phyloP scores from a whole-genome alignment of 2,888 invertebrate genomes.

The Torymus auratus region DNA sequence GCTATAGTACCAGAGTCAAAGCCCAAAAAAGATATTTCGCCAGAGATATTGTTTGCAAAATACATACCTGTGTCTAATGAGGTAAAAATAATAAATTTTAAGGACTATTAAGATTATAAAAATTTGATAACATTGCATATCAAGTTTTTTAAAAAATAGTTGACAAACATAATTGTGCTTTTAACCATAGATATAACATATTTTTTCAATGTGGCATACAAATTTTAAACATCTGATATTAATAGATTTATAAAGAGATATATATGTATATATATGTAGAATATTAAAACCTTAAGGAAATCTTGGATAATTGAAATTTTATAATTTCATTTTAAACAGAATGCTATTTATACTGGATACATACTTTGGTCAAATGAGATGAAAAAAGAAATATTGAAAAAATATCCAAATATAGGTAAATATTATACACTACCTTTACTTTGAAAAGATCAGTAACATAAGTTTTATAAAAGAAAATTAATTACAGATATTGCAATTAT shows the following conservation, averaged over 20 bases:
- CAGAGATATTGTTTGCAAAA: constrained; percentile 7
- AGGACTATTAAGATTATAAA: background rate
- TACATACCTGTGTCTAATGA: background rate
- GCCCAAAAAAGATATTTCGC: constrained; percentile 12
- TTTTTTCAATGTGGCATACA: background rate
- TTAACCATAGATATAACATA: background rate
- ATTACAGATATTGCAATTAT: constrained; percentile 85
- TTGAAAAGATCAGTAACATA: background rate
- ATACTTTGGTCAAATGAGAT: constrained; percentile 94
- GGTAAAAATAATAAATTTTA: constrained; percentile 2
- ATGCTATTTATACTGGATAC: constrained; percentile 90
- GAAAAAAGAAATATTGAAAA: constrained; percentile 84
- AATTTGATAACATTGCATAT: no score
- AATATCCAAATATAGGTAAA: constrained; percentile 85
- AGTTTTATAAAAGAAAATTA: background rate
- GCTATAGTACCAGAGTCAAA: constrained; percentile 3
- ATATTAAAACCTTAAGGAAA: no score
- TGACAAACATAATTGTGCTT: background rate
- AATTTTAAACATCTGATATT: background rate
- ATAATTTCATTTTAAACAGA: constrained; percentile 73
- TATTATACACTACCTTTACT: no score
- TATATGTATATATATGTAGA: no score
- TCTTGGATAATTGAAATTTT: constrained; percentile 1
- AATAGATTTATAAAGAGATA: background rate
- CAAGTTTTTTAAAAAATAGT: no score